Conservation (phyloP, 92 coral and sea anemone genomes). For the Meandrina meandrites region DNA sequence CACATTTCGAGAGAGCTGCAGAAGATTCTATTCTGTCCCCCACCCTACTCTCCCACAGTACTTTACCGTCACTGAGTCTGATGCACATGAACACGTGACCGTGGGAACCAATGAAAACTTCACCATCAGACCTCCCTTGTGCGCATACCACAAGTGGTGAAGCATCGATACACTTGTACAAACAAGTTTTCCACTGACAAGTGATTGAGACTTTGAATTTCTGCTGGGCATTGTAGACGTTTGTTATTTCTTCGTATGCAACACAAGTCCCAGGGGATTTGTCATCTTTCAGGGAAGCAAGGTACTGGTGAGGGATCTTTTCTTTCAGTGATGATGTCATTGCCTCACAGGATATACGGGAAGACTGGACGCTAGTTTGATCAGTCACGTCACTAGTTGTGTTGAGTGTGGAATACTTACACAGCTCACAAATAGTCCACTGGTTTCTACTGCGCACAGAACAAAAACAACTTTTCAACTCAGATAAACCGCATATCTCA, state of each 20-base stretch:
- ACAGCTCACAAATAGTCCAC: constrained; percentile 48
- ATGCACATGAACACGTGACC: constrained; percentile 85
- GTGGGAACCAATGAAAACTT: constrained; percentile 92
- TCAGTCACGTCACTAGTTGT: neutral
- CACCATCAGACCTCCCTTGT: constrained; percentile 46
- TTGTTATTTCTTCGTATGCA: neutral
- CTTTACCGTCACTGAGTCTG: constrained; percentile 66
- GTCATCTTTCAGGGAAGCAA: neutral
- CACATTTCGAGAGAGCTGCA: constrained; percentile 80
- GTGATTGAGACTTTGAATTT: constrained; percentile 11
- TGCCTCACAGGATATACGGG: neutral
- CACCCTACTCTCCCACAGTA: constrained; percentile 76
- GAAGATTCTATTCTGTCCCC: constrained; percentile 96
- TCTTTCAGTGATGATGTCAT: neutral
- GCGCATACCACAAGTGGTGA: constrained; percentile 87
- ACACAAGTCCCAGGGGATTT: neutral
- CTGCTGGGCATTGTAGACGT: neutral
- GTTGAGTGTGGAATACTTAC: constrained; percentile 7
- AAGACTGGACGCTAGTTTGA: neutral
- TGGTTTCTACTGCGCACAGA: constrained; percentile 79
- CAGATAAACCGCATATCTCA: neutral
- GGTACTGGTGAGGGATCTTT: constrained; percentile 1
- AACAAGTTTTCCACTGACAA: constrained; percentile 71
- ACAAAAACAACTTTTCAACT: constrained; percentile 57
- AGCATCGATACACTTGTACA: constrained; percentile 90